Evolutionary conservation across 2,797 vertebrate species (phyloP).

Genomic region (Rhyacichthys aspro): DNA sequence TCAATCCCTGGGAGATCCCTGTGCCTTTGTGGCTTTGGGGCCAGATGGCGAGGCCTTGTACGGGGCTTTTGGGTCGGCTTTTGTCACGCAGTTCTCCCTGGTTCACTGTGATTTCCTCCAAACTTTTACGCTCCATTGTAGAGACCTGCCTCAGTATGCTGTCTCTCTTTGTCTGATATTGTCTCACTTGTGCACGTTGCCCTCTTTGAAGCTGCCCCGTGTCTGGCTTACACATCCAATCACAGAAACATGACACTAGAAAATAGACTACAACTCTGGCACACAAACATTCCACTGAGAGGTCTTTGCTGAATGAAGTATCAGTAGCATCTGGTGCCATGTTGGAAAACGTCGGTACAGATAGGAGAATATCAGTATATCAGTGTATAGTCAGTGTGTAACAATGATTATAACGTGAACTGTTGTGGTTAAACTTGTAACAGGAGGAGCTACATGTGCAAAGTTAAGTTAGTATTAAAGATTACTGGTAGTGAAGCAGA

Average conservation of each 20-base stretch:
- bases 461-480: not conserved
- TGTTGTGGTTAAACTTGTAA: too few species aligned
- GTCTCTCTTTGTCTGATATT: constrained; percentile 23
- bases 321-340: constrained; percentile 29
- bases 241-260: constrained; percentile 38
- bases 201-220: constrained; percentile 13
- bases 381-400: too few species aligned
- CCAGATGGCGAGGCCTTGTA: constrained; percentile 27
- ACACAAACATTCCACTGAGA: not conserved
- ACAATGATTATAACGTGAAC: too few species aligned
- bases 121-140: constrained; percentile 8
- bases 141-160: not conserved
- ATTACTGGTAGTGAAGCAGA: not conserved
- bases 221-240: constrained; percentile 30
- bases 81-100: constrained; percentile 14
- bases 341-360: constrained; percentile 24
- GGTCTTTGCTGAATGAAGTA: constrained; percentile 20
- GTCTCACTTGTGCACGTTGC: constrained; percentile 22
- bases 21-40: constrained; percentile 19
- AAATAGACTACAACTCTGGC: constrained; percentile 31
- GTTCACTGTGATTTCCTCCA: constrained; percentile 24
- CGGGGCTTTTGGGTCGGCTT: constrained; percentile 13
- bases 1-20: constrained; percentile 28
- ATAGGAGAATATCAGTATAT: too few species aligned
- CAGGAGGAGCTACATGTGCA: not conserved